Evolutionary conservation across 92 coral and sea anemone genomes (phyloP).

Genomic region (Bergia sp.): DNA sequence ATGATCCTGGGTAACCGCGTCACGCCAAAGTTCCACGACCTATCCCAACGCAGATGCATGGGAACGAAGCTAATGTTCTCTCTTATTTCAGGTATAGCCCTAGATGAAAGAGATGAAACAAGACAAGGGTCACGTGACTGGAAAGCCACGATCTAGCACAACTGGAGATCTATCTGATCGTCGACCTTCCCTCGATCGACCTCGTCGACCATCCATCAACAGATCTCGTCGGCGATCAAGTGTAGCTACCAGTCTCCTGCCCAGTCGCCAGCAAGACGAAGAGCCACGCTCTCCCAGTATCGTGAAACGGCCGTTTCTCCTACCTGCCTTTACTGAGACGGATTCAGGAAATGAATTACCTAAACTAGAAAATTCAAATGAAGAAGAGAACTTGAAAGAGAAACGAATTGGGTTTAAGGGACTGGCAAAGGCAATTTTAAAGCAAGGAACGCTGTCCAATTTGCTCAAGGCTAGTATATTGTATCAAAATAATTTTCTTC

Average conservation of each 20-base stretch:
- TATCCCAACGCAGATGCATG: no score
- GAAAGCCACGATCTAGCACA: neutral
- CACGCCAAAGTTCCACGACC: no score
- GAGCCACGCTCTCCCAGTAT: neutral
- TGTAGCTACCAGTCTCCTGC: no score
- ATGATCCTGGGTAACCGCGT: no score
- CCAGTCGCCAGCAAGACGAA: neutral
- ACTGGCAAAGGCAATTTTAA: conserved; percentile 72
- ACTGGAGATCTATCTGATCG: neutral
- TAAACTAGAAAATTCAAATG: conserved; percentile 35
- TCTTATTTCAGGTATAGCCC: neutral
- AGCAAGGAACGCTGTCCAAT: conserved; percentile 70
- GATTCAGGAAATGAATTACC: conserved; percentile 37
- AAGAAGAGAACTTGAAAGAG: conserved; percentile 38
- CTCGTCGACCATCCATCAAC: conserved; percentile 3
- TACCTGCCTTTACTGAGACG: conserved; percentile 65
- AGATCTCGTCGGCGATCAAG: conserved; percentile 12
- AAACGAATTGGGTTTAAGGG: conserved; percentile 60
- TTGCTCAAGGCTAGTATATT: conserved; percentile 58
- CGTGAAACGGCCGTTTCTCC: conserved; percentile 50
- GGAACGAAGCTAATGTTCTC: no score
- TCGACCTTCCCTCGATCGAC: neutral
- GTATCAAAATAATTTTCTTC: neutral
- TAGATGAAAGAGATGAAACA: neutral
- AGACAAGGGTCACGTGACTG: neutral